Conservation (phyloP, 2,888 invertebrate species). For the Heteropelma amictum region DNA sequence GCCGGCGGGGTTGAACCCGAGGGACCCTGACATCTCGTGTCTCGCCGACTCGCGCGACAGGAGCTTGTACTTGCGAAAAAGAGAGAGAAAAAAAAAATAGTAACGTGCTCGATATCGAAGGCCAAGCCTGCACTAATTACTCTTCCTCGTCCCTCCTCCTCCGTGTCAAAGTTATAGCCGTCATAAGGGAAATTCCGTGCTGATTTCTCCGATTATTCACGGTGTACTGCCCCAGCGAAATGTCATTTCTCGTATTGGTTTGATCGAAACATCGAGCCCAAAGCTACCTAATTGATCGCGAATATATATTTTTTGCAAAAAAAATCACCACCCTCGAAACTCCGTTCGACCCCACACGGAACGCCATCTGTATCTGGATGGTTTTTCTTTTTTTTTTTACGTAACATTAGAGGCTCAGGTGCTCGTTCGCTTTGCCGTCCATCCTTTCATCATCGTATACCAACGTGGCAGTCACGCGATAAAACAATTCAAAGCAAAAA, state of each 20-base stretch:
- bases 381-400: background rate
- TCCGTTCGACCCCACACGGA: background rate
- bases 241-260: too few species aligned
- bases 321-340: background rate
- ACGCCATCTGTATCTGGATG: background rate
- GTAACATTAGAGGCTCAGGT: constrained; percentile 34
- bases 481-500: constrained; percentile 53
- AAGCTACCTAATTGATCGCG: too few species aligned
- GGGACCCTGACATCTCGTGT: constrained; percentile 61
- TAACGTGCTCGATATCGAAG: constrained; percentile 11
- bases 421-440: constrained; percentile 28
- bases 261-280: background rate
- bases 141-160: constrained; percentile 38
- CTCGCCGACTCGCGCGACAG: constrained; percentile 31
- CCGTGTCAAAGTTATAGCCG: background rate
- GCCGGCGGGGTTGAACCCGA: constrained; percentile 54
- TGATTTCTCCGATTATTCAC: background rate
- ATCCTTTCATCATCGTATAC: constrained; percentile 33
- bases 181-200: background rate
- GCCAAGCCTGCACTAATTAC: constrained; percentile 60
- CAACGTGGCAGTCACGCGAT: constrained; percentile 46
- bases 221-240: background rate
- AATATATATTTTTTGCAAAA: background rate
- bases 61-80: constrained; percentile 59
- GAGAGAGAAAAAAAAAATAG: constrained; percentile 32